Percentiles rank a stretch among this genome's conserved stretches.
Conservation (phyloP, 2,888 invertebrate genomes). For the Macroteleia sp. region DNA sequence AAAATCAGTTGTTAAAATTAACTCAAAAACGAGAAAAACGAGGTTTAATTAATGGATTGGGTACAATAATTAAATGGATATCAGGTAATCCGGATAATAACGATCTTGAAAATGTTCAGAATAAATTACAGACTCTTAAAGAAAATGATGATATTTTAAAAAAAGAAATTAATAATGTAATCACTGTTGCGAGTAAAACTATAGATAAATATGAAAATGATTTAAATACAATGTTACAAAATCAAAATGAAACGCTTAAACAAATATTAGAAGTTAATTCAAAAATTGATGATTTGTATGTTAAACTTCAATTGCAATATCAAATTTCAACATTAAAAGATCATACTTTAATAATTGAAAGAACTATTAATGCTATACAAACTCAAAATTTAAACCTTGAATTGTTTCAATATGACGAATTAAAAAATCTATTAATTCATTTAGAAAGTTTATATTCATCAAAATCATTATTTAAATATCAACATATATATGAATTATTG, state of each 20-base stretch:
- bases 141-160: too few species aligned
- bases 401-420: too few species aligned
- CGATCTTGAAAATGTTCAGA: slow-evolving; percentile 10
- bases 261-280: neutral
- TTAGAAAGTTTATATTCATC: too few species aligned
- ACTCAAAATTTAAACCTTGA: too few species aligned
- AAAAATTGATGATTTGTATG: slow-evolving; percentile 10
- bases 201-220: slow-evolving; percentile 6
- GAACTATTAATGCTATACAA: too few species aligned
- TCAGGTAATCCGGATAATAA: too few species aligned
- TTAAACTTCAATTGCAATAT: slow-evolving; percentile 6
- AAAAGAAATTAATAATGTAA: slow-evolving; percentile 11
- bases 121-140: neutral
- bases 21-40: neutral
- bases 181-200: slow-evolving; percentile 4
- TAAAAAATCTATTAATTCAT: too few species aligned
- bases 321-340: slow-evolving; percentile 11
- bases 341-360: neutral
- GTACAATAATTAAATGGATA: too few species aligned
- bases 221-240: neutral
- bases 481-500: too few species aligned
- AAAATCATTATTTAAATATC: too few species aligned
- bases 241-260: slow-evolving; percentile 12
- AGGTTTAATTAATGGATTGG: neutral
- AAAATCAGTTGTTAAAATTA: neutral